Base-by-base conservation (phyloP, 2,888 invertebrate genomes). In the Sphaerophoria taeniata region DNA sequence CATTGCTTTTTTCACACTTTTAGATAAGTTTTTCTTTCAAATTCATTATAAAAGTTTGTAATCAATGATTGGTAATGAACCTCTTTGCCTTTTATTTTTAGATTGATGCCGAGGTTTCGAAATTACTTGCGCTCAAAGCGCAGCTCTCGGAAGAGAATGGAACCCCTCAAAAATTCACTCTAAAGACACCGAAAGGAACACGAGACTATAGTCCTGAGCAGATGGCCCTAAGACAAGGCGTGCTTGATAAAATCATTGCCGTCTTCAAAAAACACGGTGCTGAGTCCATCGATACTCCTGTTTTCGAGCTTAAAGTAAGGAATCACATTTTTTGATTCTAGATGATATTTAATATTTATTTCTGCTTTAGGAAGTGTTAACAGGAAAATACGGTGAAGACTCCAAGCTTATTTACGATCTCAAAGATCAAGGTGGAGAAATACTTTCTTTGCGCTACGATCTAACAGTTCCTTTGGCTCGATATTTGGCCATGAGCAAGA, bases 371-470 rank as follows among this genome's bases (percentile, higher is more conserved):
- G 98, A 99, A 92, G 98, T 99, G 4, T 93, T 99, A 67, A 98
- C 98, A 24, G 99, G 99, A 60, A 99, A 99, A 93, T 99, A 99
- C 93, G 99, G 99, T 0, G 99, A 99, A 93, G 99, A 99, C 92
- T 98, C 99, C 0, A 99, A 99, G 91, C 93, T 99, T 9, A 99
- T 99, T 80, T 99, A 99, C 92, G 99, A 99, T 92, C 93, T 99
- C 56, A 97, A 97, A 91, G 99, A 99, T 93, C 99, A 99, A 93
- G 99, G 99, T 71, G 99, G 99, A 36, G 99, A 99, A 93, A 96
- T 98, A 80, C 93, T 99, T 56, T 97, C 99, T 0, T 93, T 99
- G 84, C 94, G 99, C 85, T 99, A 99, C 92, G 99, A 99, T 92
- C 93, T 99, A 76, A 99, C 99, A 2, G 99, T 99, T 61, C 99